These are phyloP conservation scores for Nymphicus hollandicus DNA, from an alignment of 2,113 vertebrate genomes.

Conservation along the genomic window DNA sequence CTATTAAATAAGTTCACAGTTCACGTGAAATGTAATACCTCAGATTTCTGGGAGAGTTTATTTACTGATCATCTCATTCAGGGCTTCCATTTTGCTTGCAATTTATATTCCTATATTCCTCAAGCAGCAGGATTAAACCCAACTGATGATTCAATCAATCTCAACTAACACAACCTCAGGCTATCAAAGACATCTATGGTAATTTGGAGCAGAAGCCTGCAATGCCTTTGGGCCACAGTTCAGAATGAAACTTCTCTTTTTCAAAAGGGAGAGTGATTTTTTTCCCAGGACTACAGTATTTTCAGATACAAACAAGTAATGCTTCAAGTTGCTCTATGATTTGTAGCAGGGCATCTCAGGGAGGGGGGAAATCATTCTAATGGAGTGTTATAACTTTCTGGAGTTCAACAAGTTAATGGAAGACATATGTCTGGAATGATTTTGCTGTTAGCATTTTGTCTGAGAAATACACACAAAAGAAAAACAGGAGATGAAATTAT, in stretches of 20 bases:
- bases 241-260: constrained; percentile 22
- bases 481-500: constrained; percentile 40
- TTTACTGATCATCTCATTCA: constrained; percentile 11
- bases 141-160: constrained; percentile 51
- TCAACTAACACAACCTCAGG: not conserved
- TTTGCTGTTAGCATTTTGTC: constrained; percentile 15
- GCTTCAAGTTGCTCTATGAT: not conserved
- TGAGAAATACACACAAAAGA: constrained; percentile 36
- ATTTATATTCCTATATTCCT: constrained; percentile 21
- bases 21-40: constrained; percentile 8
- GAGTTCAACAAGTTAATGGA: constrained; percentile 51
- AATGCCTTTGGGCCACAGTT: not conserved
- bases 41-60: not conserved
- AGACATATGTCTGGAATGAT: constrained; percentile 16
- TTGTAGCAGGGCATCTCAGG: constrained; percentile 11
- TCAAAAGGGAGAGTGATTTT: not conserved
- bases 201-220: not conserved
- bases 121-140: constrained; percentile 34
- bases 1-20: constrained; percentile 21
- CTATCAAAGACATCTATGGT: not conserved
- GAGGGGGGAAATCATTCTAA: constrained; percentile 38
- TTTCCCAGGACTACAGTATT: not conserved
- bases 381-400: constrained; percentile 29
- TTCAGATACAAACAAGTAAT: not conserved
- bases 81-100: not conserved